phyloP scores from a whole-genome alignment of 1,140 invertebrate genomes.

The Palaemon carinicauda region DNA sequence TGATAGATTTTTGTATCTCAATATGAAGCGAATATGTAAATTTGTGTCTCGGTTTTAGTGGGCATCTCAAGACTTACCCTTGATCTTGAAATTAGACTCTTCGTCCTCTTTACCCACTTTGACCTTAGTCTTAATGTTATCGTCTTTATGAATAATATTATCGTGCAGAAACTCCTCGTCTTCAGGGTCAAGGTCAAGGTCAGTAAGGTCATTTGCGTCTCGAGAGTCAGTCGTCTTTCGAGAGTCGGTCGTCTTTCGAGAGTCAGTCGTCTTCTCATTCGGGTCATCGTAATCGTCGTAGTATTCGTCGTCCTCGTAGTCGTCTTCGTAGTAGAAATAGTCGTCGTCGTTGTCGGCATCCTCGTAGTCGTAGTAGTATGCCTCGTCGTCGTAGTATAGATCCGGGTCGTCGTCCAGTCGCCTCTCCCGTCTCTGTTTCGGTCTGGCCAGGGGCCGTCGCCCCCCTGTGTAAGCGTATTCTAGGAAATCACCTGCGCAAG shows the following conservation, averaged over 20 bases:
- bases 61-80: background rate
- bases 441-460: constrained; percentile 1
- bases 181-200: background rate
- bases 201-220: background rate
- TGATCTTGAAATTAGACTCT: background rate
- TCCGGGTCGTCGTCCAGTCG: constrained; percentile 11
- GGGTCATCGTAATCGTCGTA: background rate
- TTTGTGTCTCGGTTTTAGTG: no score
- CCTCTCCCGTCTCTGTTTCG: background rate
- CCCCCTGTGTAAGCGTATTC: constrained; percentile 43
- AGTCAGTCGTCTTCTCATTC: background rate
- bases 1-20: no score
- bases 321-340: background rate
- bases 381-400: constrained; percentile 29
- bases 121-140: constrained; percentile 3
- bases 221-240: background rate
- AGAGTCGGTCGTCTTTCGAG: background rate
- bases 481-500: constrained; percentile 27
- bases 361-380: constrained; percentile 6
- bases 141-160: constrained; percentile 31
- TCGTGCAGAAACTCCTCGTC: constrained; percentile 12
- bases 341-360: background rate
- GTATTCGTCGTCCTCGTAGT: background rate
- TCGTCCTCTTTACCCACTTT: background rate
- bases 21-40: no score